A percentile compares a stretch with the other conserved stretches of the same genome.
phyloP scores from a whole-genome alignment of 1,140 invertebrate species.

The Heliothis virescens region DNA sequence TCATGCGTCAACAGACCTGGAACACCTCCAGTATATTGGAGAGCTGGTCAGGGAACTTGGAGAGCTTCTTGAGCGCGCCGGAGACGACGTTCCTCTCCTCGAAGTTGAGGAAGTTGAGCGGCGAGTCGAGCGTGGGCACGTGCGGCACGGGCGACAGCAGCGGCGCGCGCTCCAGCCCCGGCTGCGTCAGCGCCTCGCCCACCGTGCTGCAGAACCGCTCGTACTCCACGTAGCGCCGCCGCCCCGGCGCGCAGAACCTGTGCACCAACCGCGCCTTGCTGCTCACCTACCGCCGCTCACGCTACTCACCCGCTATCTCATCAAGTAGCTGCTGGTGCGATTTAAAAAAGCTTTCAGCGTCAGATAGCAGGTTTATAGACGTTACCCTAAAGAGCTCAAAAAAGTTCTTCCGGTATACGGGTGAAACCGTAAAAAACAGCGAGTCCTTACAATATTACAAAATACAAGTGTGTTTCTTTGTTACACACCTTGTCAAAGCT shows the following conservation, averaged over 20 bases:
- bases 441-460: too few species aligned
- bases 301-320: too few species aligned
- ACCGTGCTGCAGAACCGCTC: conserved; percentile 88
- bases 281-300: conserved; percentile 68
- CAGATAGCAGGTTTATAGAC: too few species aligned
- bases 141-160: conserved; percentile 88
- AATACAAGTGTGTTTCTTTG: too few species aligned
- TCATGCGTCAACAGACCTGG: conserved; percentile 65
- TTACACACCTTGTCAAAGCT: too few species aligned
- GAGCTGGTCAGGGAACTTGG: conserved; percentile 87
- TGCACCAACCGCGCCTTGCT: background rate
- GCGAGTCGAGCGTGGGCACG: conserved; percentile 87
- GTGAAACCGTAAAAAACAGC: too few species aligned
- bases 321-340: too few species aligned
- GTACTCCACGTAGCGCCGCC: conserved; percentile 88
- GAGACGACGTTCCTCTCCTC: conserved; percentile 88
- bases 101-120: conserved; percentile 89
- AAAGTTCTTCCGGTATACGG: too few species aligned
- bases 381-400: too few species aligned
- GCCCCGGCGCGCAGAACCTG: conserved; percentile 87
- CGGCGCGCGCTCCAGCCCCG: conserved; percentile 88
- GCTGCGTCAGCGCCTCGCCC: conserved; percentile 89
- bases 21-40: conserved; percentile 88
- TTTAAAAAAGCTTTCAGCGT: too few species aligned
- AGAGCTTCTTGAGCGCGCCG: conserved; percentile 88